Percentiles rank a stretch among this genome's conserved stretches.
phyloP scores from a whole-genome alignment of 2,113 vertebrate genomes.

The Xenotilapia longispinis region DNA sequence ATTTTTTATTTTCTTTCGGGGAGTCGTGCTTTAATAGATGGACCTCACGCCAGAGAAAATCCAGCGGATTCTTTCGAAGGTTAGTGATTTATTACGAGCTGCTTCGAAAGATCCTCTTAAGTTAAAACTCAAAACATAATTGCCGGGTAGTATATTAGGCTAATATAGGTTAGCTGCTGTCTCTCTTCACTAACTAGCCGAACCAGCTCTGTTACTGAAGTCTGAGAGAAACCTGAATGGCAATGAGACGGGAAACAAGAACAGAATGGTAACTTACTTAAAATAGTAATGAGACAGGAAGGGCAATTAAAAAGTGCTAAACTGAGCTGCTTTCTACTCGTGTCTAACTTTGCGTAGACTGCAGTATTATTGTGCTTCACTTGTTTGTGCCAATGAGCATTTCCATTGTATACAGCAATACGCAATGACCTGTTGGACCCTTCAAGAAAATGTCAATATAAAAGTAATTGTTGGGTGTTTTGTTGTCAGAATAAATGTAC shows the following conservation, averaged over 20 bases:
- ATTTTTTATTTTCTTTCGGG: neutral
- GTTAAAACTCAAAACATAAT: accelerated
- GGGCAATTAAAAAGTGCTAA: neutral
- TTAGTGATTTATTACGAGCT: neutral
- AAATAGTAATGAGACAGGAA: neutral
- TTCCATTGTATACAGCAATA: neutral
- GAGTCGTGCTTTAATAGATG: constrained; percentile 35
- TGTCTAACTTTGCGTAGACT: neutral
- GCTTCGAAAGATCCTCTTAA: accelerated
- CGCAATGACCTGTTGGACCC: neutral
- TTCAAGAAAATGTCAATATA: neutral
- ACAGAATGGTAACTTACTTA: neutral
- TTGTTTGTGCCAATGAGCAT: neutral
- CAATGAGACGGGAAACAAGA: neutral
- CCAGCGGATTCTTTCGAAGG: constrained; percentile 66
- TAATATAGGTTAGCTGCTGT: neutral
- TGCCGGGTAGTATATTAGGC: neutral
- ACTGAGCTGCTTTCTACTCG: neutral
- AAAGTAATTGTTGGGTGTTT: neutral
- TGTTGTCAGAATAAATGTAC: neutral
- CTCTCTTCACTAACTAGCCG: neutral
- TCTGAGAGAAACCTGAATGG: neutral
- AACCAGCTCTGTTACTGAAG: constrained; percentile 41
- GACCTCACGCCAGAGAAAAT: constrained; percentile 60
- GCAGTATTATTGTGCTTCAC: neutral